Base-by-base conservation (phyloP, 2,113 vertebrate genomes). In the Sterna hirundo region DNA sequence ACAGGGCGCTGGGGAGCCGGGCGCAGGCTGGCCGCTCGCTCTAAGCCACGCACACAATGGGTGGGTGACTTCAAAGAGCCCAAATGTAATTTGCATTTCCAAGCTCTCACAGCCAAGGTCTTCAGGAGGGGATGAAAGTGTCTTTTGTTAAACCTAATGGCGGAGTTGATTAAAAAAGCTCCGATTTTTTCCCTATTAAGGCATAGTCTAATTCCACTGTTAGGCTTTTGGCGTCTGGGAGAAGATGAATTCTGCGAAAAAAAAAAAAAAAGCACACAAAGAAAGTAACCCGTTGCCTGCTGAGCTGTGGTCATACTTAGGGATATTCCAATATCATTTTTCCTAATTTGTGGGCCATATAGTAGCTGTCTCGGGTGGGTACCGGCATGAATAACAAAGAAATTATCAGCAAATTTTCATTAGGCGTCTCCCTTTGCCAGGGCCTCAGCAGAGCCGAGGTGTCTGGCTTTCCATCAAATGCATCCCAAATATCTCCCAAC, bases 61-160 rank as follows among this genome's bases (percentile, higher is more conserved):
- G n/a, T 8, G 74, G 47, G 75, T 10, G n/a, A 55, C 96, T 93
- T 93, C 96, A 97, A 95, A 95, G 89, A 65, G 42, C 36, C 82
- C 57, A 22, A 36, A 1, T 5, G 89, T 10, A 5, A 97, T 97
- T 97, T 97, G 95, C 94, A 96, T 97, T 95, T 95, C 95, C 96
- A 95, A 96, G 77, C 88, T 58, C 65, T 86, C 86, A 20, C 88
- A 95, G 89, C 90, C 92, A 64, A 95, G 91, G 91, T 77, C 96
- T 91, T 82, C 61, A 3, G 70, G 86, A 89, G n/a, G 80, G 71
- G 81, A 89, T 97, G 96, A 95, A 97, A 97, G 94, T 95, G 87
- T 32, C 94, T 94, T 97, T 97, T 97, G 95, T 97, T 89, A 25
- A 95, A 81, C 51, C 54, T 96, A 94, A 93, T 93, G 89, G 95